Percentiles rank a stretch among this genome's conserved stretches.
These are phyloP conservation scores for Nyctibius grandis DNA, from an alignment of 2,797 vertebrate genomes.

Conservation along the genomic window DNA sequence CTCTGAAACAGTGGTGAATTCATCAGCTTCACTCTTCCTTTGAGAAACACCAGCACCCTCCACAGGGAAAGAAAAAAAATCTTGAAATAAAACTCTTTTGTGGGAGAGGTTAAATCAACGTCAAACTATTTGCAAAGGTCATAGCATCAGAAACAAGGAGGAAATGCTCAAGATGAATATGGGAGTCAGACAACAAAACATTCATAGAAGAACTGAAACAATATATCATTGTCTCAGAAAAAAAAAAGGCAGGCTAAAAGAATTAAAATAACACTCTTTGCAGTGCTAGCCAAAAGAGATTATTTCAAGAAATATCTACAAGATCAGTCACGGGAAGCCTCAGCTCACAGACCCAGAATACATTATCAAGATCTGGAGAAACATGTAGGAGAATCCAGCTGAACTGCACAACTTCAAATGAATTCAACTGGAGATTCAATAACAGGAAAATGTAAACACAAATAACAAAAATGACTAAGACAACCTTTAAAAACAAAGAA, in stretches of 20 bases:
- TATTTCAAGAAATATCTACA: slow-evolving; percentile 4
- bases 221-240: background rate
- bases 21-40: background rate
- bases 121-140: background rate
- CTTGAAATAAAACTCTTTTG: background rate
- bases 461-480: background rate
- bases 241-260: background rate
- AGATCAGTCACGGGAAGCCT: background rate
- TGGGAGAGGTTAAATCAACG: background rate
- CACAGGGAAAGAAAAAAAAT: background rate
- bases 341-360: background rate
- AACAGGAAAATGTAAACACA: slow-evolving; percentile 21
- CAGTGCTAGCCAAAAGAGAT: background rate
- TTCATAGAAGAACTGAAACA: background rate
- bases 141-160: slow-evolving; percentile 16
- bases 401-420: background rate
- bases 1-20: background rate
- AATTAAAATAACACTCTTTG: background rate
- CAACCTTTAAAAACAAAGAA: slow-evolving; percentile 13
- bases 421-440: background rate
- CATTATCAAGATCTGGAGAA: background rate
- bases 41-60: background rate
- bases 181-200: background rate
- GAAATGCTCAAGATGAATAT: background rate
- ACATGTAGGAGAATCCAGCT: background rate